Conservation (phyloP, 2,113 vertebrate species). For the Corythaixoides concolor region DNA sequence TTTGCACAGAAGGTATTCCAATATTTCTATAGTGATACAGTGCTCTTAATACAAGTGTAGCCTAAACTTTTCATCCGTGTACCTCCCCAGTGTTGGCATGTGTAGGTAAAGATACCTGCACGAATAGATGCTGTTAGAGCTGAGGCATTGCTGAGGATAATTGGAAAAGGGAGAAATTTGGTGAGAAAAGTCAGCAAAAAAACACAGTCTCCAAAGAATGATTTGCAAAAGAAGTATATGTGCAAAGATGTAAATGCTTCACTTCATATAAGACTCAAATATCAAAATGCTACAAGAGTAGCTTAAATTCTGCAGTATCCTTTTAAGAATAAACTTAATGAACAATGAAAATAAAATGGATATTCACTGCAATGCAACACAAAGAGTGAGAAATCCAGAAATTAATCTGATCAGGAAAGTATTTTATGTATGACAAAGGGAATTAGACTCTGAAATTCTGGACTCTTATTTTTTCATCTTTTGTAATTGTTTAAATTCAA, state of each 20-base stretch:
- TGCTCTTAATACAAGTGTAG: accelerated
- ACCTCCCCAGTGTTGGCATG: background rate
- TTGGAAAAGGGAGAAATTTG: background rate
- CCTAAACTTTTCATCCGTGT: background rate
- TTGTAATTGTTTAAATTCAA: background rate
- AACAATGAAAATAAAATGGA: background rate
- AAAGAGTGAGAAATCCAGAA: background rate
- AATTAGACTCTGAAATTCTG: background rate
- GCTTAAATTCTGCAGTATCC: background rate
- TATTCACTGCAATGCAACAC: background rate
- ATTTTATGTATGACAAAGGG: background rate
- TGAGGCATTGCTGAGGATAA: background rate
- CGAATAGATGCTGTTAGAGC: background rate
- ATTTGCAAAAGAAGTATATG: background rate
- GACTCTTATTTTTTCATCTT: background rate
- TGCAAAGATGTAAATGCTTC: background rate
- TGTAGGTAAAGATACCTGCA: background rate
- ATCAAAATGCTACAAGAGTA: background rate
- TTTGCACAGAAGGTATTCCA: background rate
- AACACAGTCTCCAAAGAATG: background rate
- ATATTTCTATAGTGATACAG: background rate
- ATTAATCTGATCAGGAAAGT: background rate
- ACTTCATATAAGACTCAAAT: background rate
- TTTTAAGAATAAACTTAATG: background rate
- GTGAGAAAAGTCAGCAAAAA: background rate